phyloP scores from a whole-genome alignment of 2,113 vertebrate genomes.

The Mixornis gularis region DNA sequence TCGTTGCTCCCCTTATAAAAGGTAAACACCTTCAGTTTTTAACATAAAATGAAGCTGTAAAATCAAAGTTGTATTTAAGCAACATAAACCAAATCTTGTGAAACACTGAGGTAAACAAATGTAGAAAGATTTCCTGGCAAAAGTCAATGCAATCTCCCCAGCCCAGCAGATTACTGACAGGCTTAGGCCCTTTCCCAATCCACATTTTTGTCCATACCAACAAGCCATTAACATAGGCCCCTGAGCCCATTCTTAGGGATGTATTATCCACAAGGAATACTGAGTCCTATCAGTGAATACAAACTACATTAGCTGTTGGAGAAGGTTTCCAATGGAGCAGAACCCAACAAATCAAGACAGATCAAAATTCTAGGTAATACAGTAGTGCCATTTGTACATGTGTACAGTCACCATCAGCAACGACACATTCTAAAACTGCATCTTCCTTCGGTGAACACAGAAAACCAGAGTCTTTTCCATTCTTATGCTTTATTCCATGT shows the following conservation, averaged over 20 bases:
- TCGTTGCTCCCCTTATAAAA: background rate
- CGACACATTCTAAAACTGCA: background rate
- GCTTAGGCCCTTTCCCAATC: background rate
- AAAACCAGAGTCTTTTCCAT: background rate
- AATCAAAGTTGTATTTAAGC: background rate
- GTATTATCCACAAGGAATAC: fast-evolving
- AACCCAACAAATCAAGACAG: background rate
- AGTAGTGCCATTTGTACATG: background rate
- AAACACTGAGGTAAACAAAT: background rate
- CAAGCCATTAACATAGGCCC: background rate
- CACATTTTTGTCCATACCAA: background rate
- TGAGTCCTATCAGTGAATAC: background rate
- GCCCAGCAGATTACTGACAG: background rate
- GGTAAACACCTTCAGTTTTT: background rate
- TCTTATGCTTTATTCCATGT: background rate
- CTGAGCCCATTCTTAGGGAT: background rate
- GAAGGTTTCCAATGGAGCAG: background rate
- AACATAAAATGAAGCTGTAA: background rate
- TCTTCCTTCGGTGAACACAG: background rate
- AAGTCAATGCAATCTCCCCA: background rate
- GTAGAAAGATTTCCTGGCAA: background rate
- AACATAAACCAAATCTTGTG: background rate
- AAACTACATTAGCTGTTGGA: background rate
- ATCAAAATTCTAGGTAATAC: background rate
- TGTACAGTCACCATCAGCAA: background rate